Percentiles rank a stretch among this genome's conserved stretches.
Evolutionary conservation across 2,888 invertebrate species (phyloP).

Genomic region (Drosophila trichaetosa): DNA sequence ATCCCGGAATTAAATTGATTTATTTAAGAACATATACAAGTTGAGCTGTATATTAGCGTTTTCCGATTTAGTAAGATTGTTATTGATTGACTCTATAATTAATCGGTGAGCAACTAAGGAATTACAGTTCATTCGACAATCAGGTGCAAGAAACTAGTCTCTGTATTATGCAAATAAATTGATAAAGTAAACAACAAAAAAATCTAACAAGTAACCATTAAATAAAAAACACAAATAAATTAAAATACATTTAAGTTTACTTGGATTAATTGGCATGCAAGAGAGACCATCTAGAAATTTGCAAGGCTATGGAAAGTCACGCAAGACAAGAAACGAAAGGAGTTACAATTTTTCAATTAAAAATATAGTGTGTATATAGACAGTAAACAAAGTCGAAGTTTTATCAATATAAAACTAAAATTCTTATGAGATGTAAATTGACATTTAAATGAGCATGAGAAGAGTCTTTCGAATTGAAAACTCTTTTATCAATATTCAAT

Average conservation of each 20-base stretch:
- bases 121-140: constrained; percentile 69
- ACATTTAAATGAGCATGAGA: not conserved
- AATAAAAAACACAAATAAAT: constrained; percentile 28
- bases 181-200: constrained; percentile 17
- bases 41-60: constrained; percentile 15
- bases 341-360: constrained; percentile 19
- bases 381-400: constrained; percentile 24
- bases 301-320: constrained; percentile 69
- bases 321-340: constrained; percentile 66
- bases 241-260: constrained; percentile 30
- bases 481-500: constrained; percentile 1
- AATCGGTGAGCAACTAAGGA: constrained; percentile 61
- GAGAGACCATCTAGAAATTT: constrained; percentile 70
- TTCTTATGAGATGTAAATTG: constrained; percentile 7
- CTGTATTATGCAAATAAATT: constrained; percentile 58
- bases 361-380: constrained; percentile 32
- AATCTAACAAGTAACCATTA: constrained; percentile 2
- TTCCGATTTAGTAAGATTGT: constrained; percentile 20
- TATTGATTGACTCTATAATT: constrained; percentile 34
- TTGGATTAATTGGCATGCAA: constrained; percentile 61
- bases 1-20: not conserved
- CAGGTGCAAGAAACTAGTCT: constrained; percentile 69
- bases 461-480: not conserved
- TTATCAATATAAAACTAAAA: constrained; percentile 2
- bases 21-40: constrained; percentile 4